These are phyloP conservation scores for Sebastiscus albofasciatus DNA, from an alignment of 2,797 vertebrate species.

Conservation along the genomic window DNA sequence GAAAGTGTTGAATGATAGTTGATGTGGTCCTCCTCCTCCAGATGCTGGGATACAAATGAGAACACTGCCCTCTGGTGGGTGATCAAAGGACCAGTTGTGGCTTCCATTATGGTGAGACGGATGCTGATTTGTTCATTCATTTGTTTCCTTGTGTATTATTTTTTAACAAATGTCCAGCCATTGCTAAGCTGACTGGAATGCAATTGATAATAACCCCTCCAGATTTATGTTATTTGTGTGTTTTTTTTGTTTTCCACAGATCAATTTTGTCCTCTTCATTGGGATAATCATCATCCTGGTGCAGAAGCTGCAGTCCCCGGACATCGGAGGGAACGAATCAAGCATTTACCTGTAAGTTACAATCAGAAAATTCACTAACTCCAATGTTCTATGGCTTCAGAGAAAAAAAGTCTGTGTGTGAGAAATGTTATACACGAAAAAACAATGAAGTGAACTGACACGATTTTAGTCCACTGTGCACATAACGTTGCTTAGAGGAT, in stretches of 20 bases:
- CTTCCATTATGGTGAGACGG: conserved; percentile 93
- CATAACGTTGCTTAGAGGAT: neutral
- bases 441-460: neutral
- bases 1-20: neutral
- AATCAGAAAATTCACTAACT: neutral
- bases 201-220: neutral
- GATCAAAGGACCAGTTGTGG: conserved; percentile 96
- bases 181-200: neutral
- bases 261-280: conserved; percentile 96
- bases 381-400: neutral
- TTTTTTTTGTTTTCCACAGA: conserved; percentile 72
- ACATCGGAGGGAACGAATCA: conserved; percentile 97
- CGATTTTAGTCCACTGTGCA: neutral
- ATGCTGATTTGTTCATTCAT: neutral
- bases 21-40: conserved; percentile 57
- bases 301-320: conserved; percentile 97
- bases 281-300: conserved; percentile 99
- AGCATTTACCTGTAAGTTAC: conserved; percentile 89
- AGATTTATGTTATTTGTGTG: neutral
- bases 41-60: conserved; percentile 98
- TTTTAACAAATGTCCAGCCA: neutral
- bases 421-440: neutral
- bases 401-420: neutral
- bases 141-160: neutral
- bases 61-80: conserved; percentile 99